phyloP scores from a whole-genome alignment of 2,797 vertebrate species.

The Varecia variegata region DNA sequence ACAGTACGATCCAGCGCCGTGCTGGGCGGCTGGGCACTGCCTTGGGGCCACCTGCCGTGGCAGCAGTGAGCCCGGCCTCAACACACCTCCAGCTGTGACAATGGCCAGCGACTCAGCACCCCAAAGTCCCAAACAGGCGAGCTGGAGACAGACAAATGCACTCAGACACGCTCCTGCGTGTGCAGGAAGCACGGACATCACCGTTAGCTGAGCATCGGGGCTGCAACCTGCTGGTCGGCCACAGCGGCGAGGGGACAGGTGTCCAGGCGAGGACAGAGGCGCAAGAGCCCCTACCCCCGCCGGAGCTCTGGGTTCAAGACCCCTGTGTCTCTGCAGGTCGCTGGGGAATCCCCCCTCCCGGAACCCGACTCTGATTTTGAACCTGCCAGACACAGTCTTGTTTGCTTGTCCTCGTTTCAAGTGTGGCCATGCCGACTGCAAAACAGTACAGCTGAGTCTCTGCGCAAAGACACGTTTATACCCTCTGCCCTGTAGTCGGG shows the following conservation, averaged over 20 bases:
- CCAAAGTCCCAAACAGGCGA: not conserved
- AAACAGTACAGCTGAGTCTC: conserved; percentile 73
- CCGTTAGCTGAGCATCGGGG: rapidly evolving
- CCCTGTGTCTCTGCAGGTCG: conserved; percentile 23
- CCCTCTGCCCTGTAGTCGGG: conserved; percentile 64
- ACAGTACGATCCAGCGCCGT: rapidly evolving
- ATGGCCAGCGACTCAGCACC: rapidly evolving
- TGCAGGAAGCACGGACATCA: rapidly evolving
- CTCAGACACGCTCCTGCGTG: rapidly evolving
- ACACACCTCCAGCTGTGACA: rapidly evolving
- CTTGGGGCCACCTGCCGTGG: not conserved
- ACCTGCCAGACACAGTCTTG: conserved; percentile 78
- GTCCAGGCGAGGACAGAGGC: not conserved
- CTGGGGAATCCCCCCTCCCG: conserved; percentile 60
- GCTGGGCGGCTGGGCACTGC: not conserved
- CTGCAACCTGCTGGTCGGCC: too few species aligned
- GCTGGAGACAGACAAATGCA: rapidly evolving
- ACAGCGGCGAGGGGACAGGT: not conserved
- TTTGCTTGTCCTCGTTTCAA: conserved; percentile 79
- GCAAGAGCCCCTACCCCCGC: not conserved
- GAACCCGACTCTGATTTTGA: conserved; percentile 72
- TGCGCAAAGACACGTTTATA: conserved; percentile 75
- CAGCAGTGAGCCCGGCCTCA: not conserved
- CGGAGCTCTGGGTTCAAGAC: conserved; percentile 36
- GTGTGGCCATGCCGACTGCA: conserved; percentile 71